A percentile compares a stretch with the other conserved stretches of the same genome.
Conservation (phyloP, 2,888 invertebrate genomes). For the Ichneumon xanthorius region DNA sequence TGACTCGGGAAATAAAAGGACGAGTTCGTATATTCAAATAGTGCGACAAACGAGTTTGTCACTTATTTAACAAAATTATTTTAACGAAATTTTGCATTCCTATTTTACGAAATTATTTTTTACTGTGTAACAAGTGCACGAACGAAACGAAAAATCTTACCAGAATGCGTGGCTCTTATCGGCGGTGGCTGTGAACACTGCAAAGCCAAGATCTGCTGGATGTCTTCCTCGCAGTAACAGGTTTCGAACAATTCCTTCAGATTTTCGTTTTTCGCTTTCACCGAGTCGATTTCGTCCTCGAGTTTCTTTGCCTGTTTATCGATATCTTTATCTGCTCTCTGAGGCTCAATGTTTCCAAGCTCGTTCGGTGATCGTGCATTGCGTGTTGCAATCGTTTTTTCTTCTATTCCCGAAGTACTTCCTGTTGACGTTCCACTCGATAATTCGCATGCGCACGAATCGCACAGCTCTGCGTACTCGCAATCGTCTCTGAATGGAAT, state of each 20-base stretch:
- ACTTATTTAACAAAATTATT: no score
- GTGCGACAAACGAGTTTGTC: no score
- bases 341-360: conserved; percentile 3
- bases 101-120: no score
- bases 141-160: conserved; percentile 28
- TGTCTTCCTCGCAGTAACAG: conserved; percentile 53
- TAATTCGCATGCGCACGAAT: background rate
- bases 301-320: conserved; percentile 37
- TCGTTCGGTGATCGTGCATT: background rate
- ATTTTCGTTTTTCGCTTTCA: conserved; percentile 63
- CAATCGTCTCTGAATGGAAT: background rate
- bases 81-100: no score
- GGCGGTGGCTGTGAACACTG: conserved; percentile 46
- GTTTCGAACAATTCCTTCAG: conserved; percentile 57
- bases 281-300: conserved; percentile 56
- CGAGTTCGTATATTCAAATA: no score
- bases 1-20: no score
- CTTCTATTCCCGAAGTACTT: background rate
- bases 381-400: background rate
- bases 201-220: conserved; percentile 11
- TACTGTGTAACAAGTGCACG: no score
- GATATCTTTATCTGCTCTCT: conserved; percentile 37
- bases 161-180: conserved; percentile 61
- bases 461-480: background rate
- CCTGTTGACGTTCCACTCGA: background rate